Base-by-base conservation (phyloP, 37 sponge, comb jelly and placozoan species). In the Mnemiopsis leidyi region DNA sequence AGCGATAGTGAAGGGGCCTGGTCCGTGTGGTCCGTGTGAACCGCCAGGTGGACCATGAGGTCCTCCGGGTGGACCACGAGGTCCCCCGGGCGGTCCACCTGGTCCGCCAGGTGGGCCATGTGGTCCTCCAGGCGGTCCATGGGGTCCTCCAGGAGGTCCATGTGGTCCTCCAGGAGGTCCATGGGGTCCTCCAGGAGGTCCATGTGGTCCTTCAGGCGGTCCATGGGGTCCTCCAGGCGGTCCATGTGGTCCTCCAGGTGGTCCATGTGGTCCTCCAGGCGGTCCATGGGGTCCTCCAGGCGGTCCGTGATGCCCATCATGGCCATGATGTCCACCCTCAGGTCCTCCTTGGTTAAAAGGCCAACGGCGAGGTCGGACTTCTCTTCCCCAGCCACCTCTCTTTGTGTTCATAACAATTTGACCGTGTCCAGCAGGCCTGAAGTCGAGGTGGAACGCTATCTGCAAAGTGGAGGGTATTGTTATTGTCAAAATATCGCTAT, bases 391-490 rank as follows among this genome's bases (percentile, higher is more conserved):
- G 3, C 75, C 75, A 3, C 75, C 75, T 28, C 30, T 5, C n/a
- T 71, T 71, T 5, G 75, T 71, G 30, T 71, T 71, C 75, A 71
- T 71, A 13, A 71, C 75, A 5, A 71, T 71, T 18, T 71, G 7
- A 5, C 75, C 75, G 3, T 28, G 3, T 23, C 75, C 75, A 5
- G 75, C 75, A 23, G 75, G 75, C n/a, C 75, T 71, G 30, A 71
- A 71, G 75, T 71, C 75, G n/a, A 71, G 75, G 75, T 71, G 75
- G n/a, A 71, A 71, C 75, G 75, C 75, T 29, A 71, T 71, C 75
- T 71, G 75, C 30, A 71, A 71, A 71, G n/a, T n/a, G n/a, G n/a
- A n/a, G n/a, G n/a, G n/a, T n/a, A n/a, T n/a, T n/a, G n/a, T n/a
- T n/a, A n/a, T n/a, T n/a, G n/a, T n/a, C n/a, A n/a, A n/a, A n/a